Conservation (phyloP, 2,797 vertebrate species). For the Percopsis omiscomaycus region DNA sequence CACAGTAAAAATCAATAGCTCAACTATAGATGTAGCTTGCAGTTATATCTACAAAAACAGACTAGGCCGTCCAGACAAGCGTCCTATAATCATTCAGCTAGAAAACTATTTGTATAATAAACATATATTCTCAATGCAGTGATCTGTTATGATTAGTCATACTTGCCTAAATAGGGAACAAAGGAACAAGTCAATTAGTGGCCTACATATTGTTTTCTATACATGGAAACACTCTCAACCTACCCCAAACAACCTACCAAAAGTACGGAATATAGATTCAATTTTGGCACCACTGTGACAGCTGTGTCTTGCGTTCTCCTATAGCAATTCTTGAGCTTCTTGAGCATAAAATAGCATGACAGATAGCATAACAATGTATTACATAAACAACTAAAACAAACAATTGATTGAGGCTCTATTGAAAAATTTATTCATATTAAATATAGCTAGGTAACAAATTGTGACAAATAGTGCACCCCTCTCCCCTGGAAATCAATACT, state of each 20-base stretch:
- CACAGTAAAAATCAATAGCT: background rate
- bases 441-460: too few relatives aligned
- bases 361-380: background rate
- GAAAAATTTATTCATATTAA: too few relatives aligned
- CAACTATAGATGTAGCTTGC: background rate
- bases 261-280: background rate
- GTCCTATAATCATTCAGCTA: too few relatives aligned
- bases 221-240: too few relatives aligned
- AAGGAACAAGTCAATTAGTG: background rate
- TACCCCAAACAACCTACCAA: background rate
- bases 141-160: too few relatives aligned
- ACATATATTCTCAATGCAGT: too few relatives aligned
- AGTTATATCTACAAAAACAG: background rate
- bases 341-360: background rate
- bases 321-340: too few relatives aligned
- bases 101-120: background rate
- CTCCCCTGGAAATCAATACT: too few relatives aligned
- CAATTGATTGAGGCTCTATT: too few relatives aligned
- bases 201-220: background rate
- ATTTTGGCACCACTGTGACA: background rate
- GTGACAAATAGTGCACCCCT: too few relatives aligned
- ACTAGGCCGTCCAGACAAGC: too few relatives aligned
- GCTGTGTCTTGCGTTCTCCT: background rate
- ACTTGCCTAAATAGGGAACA: background rate
- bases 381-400: conserved; percentile 5